phyloP scores from a whole-genome alignment of 2,113 vertebrate species.

The Protomyctophum bolini region DNA sequence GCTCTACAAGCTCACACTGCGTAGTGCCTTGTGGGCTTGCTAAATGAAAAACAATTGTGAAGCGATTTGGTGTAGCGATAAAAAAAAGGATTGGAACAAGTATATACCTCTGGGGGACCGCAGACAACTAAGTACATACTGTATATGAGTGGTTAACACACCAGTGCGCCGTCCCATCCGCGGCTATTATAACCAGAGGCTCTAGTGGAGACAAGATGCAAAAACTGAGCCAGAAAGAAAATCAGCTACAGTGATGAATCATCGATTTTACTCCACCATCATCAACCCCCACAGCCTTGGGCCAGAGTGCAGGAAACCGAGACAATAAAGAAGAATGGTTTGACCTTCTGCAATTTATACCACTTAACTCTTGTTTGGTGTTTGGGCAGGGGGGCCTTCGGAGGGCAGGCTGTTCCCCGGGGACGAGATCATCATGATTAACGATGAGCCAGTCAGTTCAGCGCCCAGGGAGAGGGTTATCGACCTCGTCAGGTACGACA shows the following conservation, averaged over 20 bases:
- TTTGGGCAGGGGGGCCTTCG: conserved; percentile 89
- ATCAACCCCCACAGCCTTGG: conserved; percentile 37
- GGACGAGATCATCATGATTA: conserved; percentile 99
- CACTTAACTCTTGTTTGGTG: conserved; percentile 45
- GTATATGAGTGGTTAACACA: conserved; percentile 5
- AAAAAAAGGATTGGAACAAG: too few relatives aligned
- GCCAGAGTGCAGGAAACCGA: conserved; percentile 16
- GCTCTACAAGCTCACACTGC: too few relatives aligned
- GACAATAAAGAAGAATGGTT: conserved; percentile 24
- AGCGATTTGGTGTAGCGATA: too few relatives aligned
- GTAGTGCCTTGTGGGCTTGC: too few relatives aligned
- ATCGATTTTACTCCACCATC: conserved; percentile 41
- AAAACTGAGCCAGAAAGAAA: conserved; percentile 18
- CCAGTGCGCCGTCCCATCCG: conserved; percentile 44
- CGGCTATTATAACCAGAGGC: conserved; percentile 20
- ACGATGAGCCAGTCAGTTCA: conserved; percentile 93
- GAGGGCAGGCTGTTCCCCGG: conserved; percentile 95
- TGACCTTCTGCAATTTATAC: conserved; percentile 11
- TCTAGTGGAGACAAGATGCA: conserved; percentile 27
- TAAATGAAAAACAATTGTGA: too few relatives aligned
- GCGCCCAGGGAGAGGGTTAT: conserved; percentile 96
- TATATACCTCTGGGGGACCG: too few relatives aligned
- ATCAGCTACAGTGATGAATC: conserved; percentile 46
- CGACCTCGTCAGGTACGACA: conserved; percentile 94
- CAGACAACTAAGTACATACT: too few relatives aligned